These are phyloP conservation scores for Siderastrea radians DNA, from an alignment of 92 coral and sea anemone species.

Conservation along the genomic window DNA sequence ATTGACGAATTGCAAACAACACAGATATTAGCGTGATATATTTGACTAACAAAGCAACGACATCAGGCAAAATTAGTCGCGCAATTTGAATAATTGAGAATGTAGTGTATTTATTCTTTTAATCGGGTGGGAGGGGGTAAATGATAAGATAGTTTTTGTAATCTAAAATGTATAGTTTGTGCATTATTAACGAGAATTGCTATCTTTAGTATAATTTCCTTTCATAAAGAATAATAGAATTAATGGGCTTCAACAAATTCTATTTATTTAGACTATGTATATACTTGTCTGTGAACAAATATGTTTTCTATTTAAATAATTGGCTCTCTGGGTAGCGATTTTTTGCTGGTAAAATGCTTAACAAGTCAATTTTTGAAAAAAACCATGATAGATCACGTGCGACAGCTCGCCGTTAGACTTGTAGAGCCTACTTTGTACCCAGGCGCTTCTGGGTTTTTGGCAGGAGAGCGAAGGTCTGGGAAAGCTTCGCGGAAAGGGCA, in stretches of 20 bases:
- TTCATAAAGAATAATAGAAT: neutral
- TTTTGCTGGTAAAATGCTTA: neutral
- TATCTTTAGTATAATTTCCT: neutral
- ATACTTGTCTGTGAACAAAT: neutral
- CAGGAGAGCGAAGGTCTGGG: too few relatives aligned
- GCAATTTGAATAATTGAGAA: neutral
- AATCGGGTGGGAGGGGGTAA: neutral
- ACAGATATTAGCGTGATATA: neutral
- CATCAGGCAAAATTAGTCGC: neutral
- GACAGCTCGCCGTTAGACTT: too few relatives aligned
- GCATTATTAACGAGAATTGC: neutral
- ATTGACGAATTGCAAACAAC: neutral
- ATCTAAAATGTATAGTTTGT: neutral
- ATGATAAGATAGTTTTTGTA: neutral
- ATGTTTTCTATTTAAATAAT: slow-evolving; percentile 23
- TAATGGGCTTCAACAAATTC: neutral
- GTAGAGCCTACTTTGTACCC: too few relatives aligned
- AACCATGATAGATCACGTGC: too few relatives aligned
- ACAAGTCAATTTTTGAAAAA: neutral
- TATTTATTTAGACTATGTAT: slow-evolving; percentile 20
- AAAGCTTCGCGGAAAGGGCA: too few relatives aligned
- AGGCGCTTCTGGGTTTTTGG: too few relatives aligned
- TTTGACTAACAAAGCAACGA: too few relatives aligned
- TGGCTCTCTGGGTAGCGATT: slow-evolving; percentile 8
- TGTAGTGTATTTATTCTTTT: neutral